Base-by-base conservation (phyloP, 1,140 invertebrate genomes). In the Sycophila sp. region DNA sequence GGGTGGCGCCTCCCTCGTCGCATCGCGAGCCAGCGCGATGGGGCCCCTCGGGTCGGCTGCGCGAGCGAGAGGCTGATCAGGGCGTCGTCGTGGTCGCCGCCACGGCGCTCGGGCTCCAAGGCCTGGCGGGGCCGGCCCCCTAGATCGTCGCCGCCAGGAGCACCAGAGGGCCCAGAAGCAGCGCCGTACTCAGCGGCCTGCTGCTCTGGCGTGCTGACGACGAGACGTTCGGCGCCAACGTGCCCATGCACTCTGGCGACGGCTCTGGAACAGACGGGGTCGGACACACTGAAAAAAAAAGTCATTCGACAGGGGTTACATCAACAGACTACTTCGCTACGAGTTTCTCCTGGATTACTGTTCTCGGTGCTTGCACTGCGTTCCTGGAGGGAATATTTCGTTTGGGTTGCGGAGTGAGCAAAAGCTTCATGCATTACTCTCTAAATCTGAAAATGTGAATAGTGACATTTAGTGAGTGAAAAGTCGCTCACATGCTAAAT, bases 161-260 rank as follows among this genome's bases (percentile, higher is more conserved):
- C 26, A 56, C 65, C 73, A 71, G 32, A 72, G 55, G 26, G 69
- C 51, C 51, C 74, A 13, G 40, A 71, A 66, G n/a, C 68, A 56
- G 80, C 64, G 86, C 76, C 70, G 77, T 79, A 30, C 80, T 82
- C 65, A 81, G 72, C 64, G 86, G 74, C 64, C 87, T 64, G 81
- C 87, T n/a, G n/a, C n/a, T n/a, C n/a, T n/a, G n/a, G n/a, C n/a
- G n/a, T n/a, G n/a, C n/a, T n/a, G n/a, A n/a, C n/a, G n/a, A n/a
- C 76, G 85, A 89, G 81, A 89, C 71, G 83, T 87, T 73, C 77
- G 89, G 73, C 2, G 88, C 88, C 19, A 90, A 88, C 11, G 53
- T 30, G 17, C 55, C 30, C 3, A 38, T 36, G 53, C 65, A 84
- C 38, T 89, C 87, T 30, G 88, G 85, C 68, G 87, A 77, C 63